Base-by-base conservation (phyloP, 2,113 vertebrate species). In the Bubo bubo region DNA sequence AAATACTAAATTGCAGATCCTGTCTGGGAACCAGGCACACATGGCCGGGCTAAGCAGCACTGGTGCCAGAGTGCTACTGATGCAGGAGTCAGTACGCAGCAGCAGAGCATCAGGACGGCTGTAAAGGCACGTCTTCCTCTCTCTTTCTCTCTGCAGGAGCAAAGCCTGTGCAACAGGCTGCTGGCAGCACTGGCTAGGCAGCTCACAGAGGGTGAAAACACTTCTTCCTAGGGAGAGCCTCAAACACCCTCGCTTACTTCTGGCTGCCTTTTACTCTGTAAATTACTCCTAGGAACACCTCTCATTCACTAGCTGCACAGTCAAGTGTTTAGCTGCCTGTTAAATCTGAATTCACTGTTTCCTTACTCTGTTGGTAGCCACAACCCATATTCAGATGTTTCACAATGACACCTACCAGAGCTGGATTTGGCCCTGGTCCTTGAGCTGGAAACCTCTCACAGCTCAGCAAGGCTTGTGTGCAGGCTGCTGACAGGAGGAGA, bases 11-110 rank as follows among this genome's bases (percentile, higher is more conserved):
- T 34, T 77, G 18, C 35, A 66, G 53, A 85, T 59, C 23, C 23
- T 68, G 27, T 19, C 64, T 32, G 73, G 43, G 53, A 32, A 59
- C 8, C 37, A 45, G 60, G 53, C 19, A 45, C 24, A 30, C 1
- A 2, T 0, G 0, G 15, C 28, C 56, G 55, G 79, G n/a, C 20
- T 11, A 50, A 49, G 55, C 49, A 74, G 37, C 19, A 8, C 24
- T 34, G 49, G 70, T 88, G 71, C 58, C 32, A 58, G 71, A 22
- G 37, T 9, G 34, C 53, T 63, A 3, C 35, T 7, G 8, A 5
- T 9, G 26, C n/a, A 34, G 71, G 72, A 58, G 47, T 5, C 2
- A 0, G 52, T 13, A 21, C 37, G 37, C 13, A 4, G 37, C 55
- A 56, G n/a, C 6, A 5, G 35, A 34, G 9, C 37, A 66, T 5